These are phyloP conservation scores for Pelobates fuscus DNA, from an alignment of 2,113 vertebrate genomes.

Conservation along the genomic window DNA sequence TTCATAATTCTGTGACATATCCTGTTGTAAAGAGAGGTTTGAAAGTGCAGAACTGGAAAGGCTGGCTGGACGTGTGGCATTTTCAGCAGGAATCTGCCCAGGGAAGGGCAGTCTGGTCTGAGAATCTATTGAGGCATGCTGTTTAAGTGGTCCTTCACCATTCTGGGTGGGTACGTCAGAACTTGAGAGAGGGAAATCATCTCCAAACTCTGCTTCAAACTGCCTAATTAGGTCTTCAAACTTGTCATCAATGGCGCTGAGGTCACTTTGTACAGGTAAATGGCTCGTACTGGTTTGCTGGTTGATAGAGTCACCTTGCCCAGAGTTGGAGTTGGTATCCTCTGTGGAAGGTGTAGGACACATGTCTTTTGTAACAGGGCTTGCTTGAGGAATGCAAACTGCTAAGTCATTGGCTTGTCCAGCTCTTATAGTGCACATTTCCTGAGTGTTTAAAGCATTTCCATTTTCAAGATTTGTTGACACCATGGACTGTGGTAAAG, in stretches of 20 bases:
- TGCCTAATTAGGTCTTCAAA: slow-evolving; percentile 92
- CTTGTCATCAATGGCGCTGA: slow-evolving; percentile 82
- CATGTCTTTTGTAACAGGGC: slow-evolving; percentile 43
- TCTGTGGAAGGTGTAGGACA: slow-evolving; percentile 40
- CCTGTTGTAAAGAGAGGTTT: slow-evolving; percentile 36
- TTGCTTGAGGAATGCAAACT: background rate
- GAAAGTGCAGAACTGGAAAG: slow-evolving; percentile 6
- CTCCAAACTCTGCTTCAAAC: slow-evolving; percentile 94
- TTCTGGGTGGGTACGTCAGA: slow-evolving; percentile 56
- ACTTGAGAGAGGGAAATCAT: slow-evolving; percentile 65
- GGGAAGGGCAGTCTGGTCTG: slow-evolving; percentile 33
- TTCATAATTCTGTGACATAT: slow-evolving; percentile 51
- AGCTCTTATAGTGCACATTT: slow-evolving; percentile 70
- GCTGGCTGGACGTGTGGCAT: slow-evolving; percentile 28
- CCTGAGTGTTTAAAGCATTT: slow-evolving; percentile 86
- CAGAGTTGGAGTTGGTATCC: slow-evolving; percentile 57
- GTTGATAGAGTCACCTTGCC: slow-evolving; percentile 49
- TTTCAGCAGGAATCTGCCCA: background rate
- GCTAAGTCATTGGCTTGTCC: slow-evolving; percentile 14
- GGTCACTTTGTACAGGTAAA: slow-evolving; percentile 51
- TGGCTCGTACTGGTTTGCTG: slow-evolving; percentile 57
- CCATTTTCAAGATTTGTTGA: slow-evolving; percentile 62
- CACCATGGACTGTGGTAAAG: slow-evolving; percentile 64
- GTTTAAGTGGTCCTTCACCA: slow-evolving; percentile 58
- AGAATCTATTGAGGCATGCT: slow-evolving; percentile 41